Evolutionary conservation across 2,888 invertebrate genomes (phyloP).

Genomic region (Andrena trimmerana): DNA sequence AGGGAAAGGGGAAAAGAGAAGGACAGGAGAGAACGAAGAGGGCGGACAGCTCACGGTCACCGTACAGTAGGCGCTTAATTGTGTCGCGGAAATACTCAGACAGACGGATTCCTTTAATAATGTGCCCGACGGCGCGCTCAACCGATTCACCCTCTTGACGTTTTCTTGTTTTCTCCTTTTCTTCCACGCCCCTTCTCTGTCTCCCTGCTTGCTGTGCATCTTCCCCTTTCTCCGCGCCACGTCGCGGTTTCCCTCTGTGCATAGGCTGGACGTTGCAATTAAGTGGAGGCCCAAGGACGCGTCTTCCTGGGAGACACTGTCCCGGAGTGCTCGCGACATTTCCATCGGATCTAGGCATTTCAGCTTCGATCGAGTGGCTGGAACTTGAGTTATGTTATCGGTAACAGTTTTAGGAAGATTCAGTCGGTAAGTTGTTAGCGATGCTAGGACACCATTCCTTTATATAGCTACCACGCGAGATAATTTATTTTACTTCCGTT

Average conservation of each 20-base stretch:
- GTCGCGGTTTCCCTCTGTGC: constrained; percentile 27
- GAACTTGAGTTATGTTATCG: no score
- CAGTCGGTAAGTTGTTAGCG: no score
- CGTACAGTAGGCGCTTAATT: constrained; percentile 75
- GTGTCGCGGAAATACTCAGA: constrained; percentile 82
- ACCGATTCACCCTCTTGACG: constrained; percentile 74
- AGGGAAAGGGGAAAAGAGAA: constrained; percentile 22
- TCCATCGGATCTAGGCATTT: background rate
- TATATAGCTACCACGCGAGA: no score
- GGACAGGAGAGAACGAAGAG: constrained; percentile 42
- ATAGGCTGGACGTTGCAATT: constrained; percentile 51
- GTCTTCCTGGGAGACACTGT: constrained; percentile 3
- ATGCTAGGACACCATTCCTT: no score
- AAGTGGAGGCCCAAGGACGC: constrained; percentile 27
- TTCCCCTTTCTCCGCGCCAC: constrained; percentile 24
- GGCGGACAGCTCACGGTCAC: constrained; percentile 72
- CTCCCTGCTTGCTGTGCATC: constrained; percentile 5
- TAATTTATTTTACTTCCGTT: no score
- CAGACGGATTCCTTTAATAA: constrained; percentile 82
- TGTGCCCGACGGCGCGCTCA: constrained; percentile 77
- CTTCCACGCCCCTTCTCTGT: constrained; percentile 26
- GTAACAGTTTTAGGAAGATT: no score
- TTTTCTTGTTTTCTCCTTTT: constrained; percentile 67
- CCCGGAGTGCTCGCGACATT: background rate
- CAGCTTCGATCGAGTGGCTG: no score